Percentiles rank a stretch among this genome's conserved stretches.
Conservation (phyloP, 2,888 invertebrate genomes). For the Idaea dimidiata region DNA sequence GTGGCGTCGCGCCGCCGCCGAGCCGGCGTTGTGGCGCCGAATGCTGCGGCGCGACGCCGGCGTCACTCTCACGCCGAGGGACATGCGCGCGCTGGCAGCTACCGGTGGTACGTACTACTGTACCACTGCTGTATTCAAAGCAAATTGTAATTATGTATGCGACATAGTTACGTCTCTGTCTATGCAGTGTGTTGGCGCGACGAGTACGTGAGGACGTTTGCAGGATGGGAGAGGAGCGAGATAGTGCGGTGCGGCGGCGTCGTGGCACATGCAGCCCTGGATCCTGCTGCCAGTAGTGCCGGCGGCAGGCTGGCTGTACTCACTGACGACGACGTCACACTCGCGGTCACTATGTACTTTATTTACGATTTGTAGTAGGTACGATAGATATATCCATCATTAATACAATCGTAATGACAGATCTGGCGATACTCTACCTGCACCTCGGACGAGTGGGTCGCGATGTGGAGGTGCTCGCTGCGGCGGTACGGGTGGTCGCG, state of each 20-base stretch:
- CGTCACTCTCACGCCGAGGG: conserved; percentile 14
- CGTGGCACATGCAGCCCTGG: conserved; percentile 20
- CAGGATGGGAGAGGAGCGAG: conserved; percentile 6
- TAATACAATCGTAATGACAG: conserved; percentile 5
- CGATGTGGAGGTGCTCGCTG: conserved; percentile 18
- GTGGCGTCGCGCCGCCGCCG: conserved; percentile 53
- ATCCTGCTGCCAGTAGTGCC: too few species aligned
- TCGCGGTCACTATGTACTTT: too few species aligned
- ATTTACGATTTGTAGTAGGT: too few species aligned
- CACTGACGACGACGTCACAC: conserved; percentile 23
- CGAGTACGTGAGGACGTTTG: conserved; percentile 2
- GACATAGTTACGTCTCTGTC: neutral
- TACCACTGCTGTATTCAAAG: too few species aligned
- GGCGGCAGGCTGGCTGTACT: conserved; percentile 19
- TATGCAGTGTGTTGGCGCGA: conserved; percentile 2
- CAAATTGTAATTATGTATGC: too few species aligned
- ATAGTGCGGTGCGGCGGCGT: conserved; percentile 26
- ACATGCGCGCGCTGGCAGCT: conserved; percentile 11
- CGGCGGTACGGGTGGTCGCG: conserved; percentile 40
- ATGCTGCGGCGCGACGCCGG: conserved; percentile 31
- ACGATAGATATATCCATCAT: neutral
- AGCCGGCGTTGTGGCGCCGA: conserved; percentile 49
- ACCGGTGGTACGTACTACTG: neutral
- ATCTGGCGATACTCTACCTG: conserved; percentile 10
- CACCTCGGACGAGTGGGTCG: conserved; percentile 6